Conservation (phyloP, 2,113 vertebrate genomes). For the Tenebrosternarchus preto region DNA sequence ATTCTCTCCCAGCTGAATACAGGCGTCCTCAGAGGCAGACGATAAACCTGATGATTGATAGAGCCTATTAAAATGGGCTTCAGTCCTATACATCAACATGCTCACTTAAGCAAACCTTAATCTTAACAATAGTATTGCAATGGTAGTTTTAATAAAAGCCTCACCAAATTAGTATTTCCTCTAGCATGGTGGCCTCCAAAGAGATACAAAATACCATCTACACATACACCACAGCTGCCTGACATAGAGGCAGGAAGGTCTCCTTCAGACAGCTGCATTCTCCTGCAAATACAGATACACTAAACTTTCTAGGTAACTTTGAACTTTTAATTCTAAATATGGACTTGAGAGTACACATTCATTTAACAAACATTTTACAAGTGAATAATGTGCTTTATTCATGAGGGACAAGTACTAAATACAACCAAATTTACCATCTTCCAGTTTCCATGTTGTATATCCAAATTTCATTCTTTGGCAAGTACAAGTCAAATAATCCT, state of each 20-base stretch:
- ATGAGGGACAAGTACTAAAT: background rate
- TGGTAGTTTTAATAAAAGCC: slow-evolving; percentile 16
- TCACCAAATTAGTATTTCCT: slow-evolving; percentile 93
- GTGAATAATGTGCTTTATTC: background rate
- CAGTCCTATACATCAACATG: background rate
- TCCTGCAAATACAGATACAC: slow-evolving; percentile 70
- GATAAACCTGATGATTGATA: slow-evolving; percentile 82
- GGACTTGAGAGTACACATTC: no score
- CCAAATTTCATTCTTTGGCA: slow-evolving; percentile 94
- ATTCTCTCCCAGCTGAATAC: slow-evolving; percentile 89
- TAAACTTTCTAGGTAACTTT: background rate
- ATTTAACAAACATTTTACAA: no score
- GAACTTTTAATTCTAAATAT: no score
- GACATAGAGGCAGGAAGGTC: slow-evolving; percentile 92
- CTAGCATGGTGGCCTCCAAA: slow-evolving; percentile 92
- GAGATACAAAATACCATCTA: slow-evolving; percentile 88
- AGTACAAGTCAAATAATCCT: slow-evolving; percentile 87
- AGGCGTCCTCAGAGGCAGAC: slow-evolving; percentile 80
- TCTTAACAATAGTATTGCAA: background rate
- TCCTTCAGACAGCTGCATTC: slow-evolving; percentile 81
- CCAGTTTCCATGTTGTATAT: slow-evolving; percentile 93
- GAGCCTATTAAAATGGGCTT: background rate
- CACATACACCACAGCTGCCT: slow-evolving; percentile 90
- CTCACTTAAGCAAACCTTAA: no score
- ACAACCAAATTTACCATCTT: slow-evolving; percentile 78